These are phyloP conservation scores for Crossocerus cetratus DNA, from an alignment of 2,888 invertebrate genomes.

Conservation along the genomic window DNA sequence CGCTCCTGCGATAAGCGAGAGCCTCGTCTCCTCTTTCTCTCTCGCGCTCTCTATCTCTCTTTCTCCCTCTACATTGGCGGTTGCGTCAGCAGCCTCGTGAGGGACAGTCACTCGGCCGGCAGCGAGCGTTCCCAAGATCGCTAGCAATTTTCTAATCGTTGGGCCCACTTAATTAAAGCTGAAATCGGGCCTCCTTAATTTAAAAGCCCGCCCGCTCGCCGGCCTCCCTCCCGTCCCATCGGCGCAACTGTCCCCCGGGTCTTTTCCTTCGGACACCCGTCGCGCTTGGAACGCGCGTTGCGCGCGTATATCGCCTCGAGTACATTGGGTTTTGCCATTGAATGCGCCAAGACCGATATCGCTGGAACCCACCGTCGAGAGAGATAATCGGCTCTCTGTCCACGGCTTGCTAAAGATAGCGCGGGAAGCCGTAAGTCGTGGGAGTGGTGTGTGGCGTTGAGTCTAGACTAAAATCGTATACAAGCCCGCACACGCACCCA, in stretches of 20 bases:
- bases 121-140: slow-evolving; percentile 22
- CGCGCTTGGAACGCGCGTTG: too few species aligned
- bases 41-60: too few species aligned
- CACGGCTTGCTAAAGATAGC: not conserved
- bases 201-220: too few species aligned
- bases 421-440: not conserved
- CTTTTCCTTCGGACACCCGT: too few species aligned
- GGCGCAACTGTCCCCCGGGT: too few species aligned
- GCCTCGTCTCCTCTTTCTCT: slow-evolving; percentile 7
- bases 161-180: slow-evolving; percentile 61
- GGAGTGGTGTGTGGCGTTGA: not conserved
- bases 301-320: too few species aligned
- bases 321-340: too few species aligned
- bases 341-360: too few species aligned
- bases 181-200: slow-evolving; percentile 51
- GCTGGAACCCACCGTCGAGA: too few species aligned
- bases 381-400: slow-evolving; percentile 2
- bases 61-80: not conserved
- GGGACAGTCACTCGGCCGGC: slow-evolving; percentile 19
- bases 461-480: too few species aligned
- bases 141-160: slow-evolving; percentile 44
- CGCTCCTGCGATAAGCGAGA: not conserved
- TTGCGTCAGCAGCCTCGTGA: not conserved
- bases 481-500: too few species aligned
- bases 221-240: too few species aligned